A percentile compares a stretch with the other conserved stretches of the same genome.
Evolutionary conservation across 2,113 vertebrate species (phyloP).

Genomic region (Anhinga rufa): DNA sequence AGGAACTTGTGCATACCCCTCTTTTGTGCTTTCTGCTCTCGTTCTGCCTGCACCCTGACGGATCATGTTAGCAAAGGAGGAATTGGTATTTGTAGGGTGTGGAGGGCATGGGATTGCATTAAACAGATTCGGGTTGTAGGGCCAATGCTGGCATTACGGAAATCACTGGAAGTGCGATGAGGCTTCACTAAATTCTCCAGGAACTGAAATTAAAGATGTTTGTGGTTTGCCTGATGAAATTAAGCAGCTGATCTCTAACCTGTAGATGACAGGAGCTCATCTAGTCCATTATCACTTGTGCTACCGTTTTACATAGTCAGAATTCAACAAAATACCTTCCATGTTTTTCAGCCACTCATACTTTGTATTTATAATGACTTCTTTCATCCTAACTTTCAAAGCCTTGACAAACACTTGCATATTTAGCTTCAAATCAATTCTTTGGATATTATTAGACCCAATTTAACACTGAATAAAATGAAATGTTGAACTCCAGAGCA

Average conservation of each 20-base stretch:
- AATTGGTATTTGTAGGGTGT: neutral
- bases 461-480: neutral
- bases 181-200: neutral
- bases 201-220: neutral
- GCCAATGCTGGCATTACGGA: neutral
- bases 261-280: neutral
- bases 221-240: neutral
- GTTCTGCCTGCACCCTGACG: neutral
- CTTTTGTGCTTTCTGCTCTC: neutral
- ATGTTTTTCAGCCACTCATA: neutral
- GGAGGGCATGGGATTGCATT: neutral
- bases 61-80: neutral
- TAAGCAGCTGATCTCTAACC: neutral
- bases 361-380: neutral
- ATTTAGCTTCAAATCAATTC: neutral
- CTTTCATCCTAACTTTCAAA: constrained; percentile 1
- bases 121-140: neutral
- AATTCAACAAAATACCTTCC: neutral
- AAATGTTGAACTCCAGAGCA: neutral
- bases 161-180: neutral
- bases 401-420: neutral
- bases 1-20: neutral
- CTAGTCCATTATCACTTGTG: neutral
- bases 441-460: constrained; percentile 1
- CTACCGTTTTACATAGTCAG: neutral